phyloP scores from a whole-genome alignment of 2,113 vertebrate genomes.

The Urocitellus parryii region DNA sequence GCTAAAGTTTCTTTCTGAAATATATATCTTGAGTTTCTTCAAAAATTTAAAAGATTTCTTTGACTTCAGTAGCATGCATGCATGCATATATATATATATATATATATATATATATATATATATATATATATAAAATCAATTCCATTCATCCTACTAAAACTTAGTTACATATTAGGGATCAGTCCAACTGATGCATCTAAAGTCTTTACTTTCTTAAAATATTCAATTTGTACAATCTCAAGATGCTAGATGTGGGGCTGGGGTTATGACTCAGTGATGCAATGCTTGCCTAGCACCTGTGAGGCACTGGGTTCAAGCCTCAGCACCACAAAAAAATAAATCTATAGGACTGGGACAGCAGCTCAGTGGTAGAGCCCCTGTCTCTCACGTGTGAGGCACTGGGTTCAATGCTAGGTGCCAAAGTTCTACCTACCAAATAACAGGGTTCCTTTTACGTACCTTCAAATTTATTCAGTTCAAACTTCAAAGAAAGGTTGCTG shows the following conservation, averaged over 20 bases:
- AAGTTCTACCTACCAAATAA: not conserved
- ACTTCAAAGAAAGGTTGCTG: not conserved
- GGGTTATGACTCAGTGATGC: too few relatives aligned
- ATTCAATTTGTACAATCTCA: not conserved
- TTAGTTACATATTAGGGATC: not conserved
- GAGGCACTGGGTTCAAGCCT: too few relatives aligned
- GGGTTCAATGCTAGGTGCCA: not conserved
- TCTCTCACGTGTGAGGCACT: too few relatives aligned
- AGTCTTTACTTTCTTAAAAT: slow-evolving; percentile 26
- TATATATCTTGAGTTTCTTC: slow-evolving; percentile 1
- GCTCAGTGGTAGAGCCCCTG: too few relatives aligned
- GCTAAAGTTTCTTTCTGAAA: slow-evolving; percentile 17
- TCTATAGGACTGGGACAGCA: too few relatives aligned
- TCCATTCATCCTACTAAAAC: not conserved
- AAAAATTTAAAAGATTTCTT: slow-evolving; percentile 27
- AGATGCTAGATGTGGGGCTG: not conserved
- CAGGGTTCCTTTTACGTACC: not conserved
- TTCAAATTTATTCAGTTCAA: slow-evolving; percentile 24
- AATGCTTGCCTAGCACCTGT: too few relatives aligned
- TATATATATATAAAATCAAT: slow-evolving; percentile 31
- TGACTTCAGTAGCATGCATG: not conserved
- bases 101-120: not conserved
- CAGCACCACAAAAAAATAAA: too few relatives aligned
- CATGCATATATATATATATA: too few relatives aligned
- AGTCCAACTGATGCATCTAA: not conserved